Evolutionary conservation across 2,888 invertebrate species (phyloP).

Genomic region (Tillus elongatus): DNA sequence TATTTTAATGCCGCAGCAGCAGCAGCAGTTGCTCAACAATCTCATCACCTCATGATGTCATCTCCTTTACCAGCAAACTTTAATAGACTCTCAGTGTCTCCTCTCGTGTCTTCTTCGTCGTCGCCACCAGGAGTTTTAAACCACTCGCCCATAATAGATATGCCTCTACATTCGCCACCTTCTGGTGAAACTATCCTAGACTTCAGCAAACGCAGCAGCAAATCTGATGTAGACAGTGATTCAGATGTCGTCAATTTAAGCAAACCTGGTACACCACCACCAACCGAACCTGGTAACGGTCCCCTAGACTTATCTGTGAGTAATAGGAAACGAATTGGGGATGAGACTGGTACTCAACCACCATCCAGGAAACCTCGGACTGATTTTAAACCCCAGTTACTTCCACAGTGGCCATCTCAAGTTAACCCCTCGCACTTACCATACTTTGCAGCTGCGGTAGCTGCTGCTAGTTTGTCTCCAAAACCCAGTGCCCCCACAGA

Average conservation of each 20-base stretch:
- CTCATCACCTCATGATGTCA: slow-evolving; percentile 65
- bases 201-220: slow-evolving; percentile 59
- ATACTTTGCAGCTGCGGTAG: slow-evolving; percentile 70
- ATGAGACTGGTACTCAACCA: slow-evolving; percentile 50
- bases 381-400: slow-evolving; percentile 60
- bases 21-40: slow-evolving; percentile 57
- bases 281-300: slow-evolving; percentile 50
- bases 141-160: slow-evolving; percentile 39
- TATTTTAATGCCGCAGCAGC: slow-evolving; percentile 62
- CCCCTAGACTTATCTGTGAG: slow-evolving; percentile 75
- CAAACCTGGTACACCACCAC: slow-evolving; percentile 53
- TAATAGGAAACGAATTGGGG: slow-evolving; percentile 60
- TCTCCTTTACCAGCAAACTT: slow-evolving; percentile 45
- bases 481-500: slow-evolving; percentile 49
- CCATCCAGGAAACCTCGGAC: slow-evolving; percentile 59
- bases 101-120: slow-evolving; percentile 61
- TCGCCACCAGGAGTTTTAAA: slow-evolving; percentile 40
- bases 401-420: slow-evolving; percentile 68
- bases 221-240: slow-evolving; percentile 43
- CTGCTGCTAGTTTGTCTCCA: slow-evolving; percentile 68
- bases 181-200: slow-evolving; percentile 58
- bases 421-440: slow-evolving; percentile 67
- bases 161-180: slow-evolving; percentile 50
- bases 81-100: slow-evolving; percentile 52
- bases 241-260: slow-evolving; percentile 64